These are phyloP conservation scores for Sitta carolinensis DNA, from an alignment of 2,797 vertebrate genomes.

Conservation along the genomic window DNA sequence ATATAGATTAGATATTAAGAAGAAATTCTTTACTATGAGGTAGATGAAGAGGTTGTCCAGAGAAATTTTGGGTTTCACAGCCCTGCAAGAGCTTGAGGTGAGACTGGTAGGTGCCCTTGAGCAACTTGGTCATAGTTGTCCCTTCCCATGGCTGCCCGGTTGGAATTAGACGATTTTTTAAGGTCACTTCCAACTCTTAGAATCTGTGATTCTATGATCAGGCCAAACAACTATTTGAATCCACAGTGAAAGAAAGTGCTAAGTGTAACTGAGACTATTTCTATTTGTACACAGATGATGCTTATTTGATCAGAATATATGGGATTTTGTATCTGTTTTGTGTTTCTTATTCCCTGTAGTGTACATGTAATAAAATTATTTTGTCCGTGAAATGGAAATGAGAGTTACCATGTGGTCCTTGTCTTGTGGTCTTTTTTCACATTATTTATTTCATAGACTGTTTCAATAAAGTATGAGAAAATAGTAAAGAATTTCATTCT, in stretches of 20 bases:
- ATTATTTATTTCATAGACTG: neutral
- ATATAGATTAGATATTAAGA: neutral
- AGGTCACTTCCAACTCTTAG: neutral
- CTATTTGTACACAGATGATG: neutral
- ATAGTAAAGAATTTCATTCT: neutral
- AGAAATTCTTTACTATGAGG: neutral
- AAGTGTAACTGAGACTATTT: neutral
- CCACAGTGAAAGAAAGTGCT: neutral
- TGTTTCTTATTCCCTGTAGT: rapidly evolving
- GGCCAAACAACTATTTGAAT: neutral
- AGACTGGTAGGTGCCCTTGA: neutral
- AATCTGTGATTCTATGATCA: neutral
- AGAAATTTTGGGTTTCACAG: neutral
- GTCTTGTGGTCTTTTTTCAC: neutral
- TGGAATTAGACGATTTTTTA: neutral
- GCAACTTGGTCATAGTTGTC: neutral
- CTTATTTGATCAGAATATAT: neutral
- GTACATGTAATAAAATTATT: neutral
- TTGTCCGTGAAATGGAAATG: neutral
- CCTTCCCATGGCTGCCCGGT: no score
- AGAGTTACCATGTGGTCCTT: neutral
- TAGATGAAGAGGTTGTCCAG: no score
- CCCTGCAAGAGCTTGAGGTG: neutral
- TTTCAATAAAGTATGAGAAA: neutral
- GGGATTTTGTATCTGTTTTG: neutral